A percentile compares a stretch with the other conserved stretches of the same genome.
phyloP scores from a whole-genome alignment of 2,113 vertebrate species.

The Micronycteris hirsuta region DNA sequence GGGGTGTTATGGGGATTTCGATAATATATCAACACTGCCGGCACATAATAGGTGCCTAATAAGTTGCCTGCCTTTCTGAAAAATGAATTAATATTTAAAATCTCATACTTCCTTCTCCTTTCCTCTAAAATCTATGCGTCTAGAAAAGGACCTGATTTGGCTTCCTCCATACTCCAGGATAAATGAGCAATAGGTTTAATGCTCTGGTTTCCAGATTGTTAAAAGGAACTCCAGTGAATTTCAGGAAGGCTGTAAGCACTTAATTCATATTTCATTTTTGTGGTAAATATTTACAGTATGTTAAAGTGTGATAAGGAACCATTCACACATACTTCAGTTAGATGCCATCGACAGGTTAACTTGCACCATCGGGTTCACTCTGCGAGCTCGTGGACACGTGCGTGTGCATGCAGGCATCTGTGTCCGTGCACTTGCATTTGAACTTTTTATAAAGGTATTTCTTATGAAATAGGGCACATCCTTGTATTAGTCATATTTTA shows the following conservation, averaged over 20 bases:
- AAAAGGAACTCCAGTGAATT: not conserved
- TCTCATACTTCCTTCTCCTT: not conserved
- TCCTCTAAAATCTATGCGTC: not conserved
- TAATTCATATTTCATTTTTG: constrained; percentile 22
- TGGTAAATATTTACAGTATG: not conserved
- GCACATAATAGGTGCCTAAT: not conserved
- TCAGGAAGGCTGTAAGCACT: not conserved
- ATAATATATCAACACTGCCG: not conserved
- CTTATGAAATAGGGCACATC: not conserved
- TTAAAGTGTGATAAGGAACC: not conserved
- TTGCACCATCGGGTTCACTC: not conserved
- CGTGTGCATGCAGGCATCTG: accelerated
- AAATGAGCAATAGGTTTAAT: not conserved
- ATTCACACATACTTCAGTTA: not conserved
- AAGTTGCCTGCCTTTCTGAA: not conserved
- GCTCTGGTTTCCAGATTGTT: not conserved
- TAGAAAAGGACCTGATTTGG: not conserved
- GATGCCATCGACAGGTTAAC: not conserved
- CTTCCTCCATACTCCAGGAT: not conserved
- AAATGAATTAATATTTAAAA: not conserved
- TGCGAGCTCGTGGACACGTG: not conserved
- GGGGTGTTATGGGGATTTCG: not conserved
- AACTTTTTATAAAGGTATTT: not conserved
- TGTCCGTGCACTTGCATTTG: accelerated
- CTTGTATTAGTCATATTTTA: not conserved